Conservation (phyloP, 2,113 vertebrate genomes). For the Salvator merianae region DNA sequence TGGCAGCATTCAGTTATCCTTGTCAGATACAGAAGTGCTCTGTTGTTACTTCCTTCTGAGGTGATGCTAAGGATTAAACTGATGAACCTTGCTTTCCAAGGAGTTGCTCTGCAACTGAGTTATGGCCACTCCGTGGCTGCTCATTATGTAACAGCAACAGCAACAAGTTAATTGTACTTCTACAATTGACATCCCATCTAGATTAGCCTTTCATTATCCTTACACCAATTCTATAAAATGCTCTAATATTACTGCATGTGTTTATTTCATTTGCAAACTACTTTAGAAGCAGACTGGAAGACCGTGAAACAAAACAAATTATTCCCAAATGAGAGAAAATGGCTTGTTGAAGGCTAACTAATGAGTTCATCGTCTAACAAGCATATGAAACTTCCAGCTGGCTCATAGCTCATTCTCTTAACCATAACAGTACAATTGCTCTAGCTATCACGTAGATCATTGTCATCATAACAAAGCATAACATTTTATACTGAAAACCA, state of each 20-base stretch:
- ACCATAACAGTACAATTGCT: neutral
- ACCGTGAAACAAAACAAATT: neutral
- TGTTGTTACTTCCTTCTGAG: no score
- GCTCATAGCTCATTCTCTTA: neutral
- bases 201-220: neutral
- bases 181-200: neutral
- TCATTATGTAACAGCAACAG: neutral
- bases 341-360: neutral
- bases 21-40: no score
- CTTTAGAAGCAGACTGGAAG: no score
- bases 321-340: neutral
- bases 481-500: constrained; percentile 56
- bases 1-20: no score
- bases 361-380: neutral
- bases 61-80: no score
- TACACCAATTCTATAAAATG: neutral
- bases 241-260: neutral
- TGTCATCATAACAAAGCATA: constrained; percentile 31
- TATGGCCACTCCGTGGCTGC: neutral
- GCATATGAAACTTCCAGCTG: neutral
- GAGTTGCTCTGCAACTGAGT: no score
- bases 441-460: constrained; percentile 44
- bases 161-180: neutral
- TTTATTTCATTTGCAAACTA: no score
- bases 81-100: no score